Evolutionary conservation across 2,888 invertebrate genomes (phyloP).

Genomic region (Vandiemenella viatica): DNA sequence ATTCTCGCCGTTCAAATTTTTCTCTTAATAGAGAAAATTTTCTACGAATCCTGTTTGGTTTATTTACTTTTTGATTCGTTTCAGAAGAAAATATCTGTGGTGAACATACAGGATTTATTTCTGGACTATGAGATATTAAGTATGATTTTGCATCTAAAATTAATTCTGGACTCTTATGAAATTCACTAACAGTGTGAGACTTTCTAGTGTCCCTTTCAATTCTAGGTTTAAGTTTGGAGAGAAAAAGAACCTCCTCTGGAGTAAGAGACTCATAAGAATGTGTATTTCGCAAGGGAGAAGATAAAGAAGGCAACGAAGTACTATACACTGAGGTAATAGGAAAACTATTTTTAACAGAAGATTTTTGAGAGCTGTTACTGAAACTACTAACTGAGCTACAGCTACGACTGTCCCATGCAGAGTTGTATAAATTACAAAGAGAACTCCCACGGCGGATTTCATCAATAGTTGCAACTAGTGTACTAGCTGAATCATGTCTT

Average conservation of each 20-base stretch:
- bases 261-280: constrained; percentile 33
- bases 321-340: not conserved
- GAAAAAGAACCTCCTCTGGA: constrained; percentile 30
- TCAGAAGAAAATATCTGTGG: not conserved
- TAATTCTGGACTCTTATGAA: not conserved
- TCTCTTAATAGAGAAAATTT: constrained; percentile 44
- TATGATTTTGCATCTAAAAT: not conserved
- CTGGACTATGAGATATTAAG: not conserved
- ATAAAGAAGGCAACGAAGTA: not conserved
- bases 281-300: not conserved
- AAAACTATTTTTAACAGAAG: not conserved
- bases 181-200: not conserved
- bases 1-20: constrained; percentile 33
- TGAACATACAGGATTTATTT: not conserved
- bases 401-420: constrained; percentile 7
- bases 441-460: constrained; percentile 42
- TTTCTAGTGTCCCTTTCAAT: constrained; percentile 23
- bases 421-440: constrained; percentile 33
- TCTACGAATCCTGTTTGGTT: constrained; percentile 34
- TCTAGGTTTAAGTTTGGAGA: constrained; percentile 28
- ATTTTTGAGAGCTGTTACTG: not conserved
- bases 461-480: constrained; percentile 45
- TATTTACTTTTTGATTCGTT: constrained; percentile 14
- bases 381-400: no score
- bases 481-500: constrained; percentile 35